Conservation (phyloP, 2,113 vertebrate genomes). For the Mus pahari region DNA sequence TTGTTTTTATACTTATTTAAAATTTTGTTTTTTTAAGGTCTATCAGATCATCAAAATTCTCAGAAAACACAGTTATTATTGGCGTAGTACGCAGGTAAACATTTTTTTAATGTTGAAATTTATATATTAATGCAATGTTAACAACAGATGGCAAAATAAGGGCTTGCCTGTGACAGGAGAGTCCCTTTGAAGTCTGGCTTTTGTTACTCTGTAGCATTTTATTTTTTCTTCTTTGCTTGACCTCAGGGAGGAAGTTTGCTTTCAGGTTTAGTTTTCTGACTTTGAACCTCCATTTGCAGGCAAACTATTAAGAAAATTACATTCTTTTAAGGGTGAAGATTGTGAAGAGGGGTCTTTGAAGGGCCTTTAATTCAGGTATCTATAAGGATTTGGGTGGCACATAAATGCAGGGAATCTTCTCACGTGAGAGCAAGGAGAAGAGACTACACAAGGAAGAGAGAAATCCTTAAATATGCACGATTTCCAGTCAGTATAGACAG, state of each 20-base stretch:
- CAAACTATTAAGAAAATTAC: neutral
- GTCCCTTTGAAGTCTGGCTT: neutral
- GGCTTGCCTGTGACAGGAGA: neutral
- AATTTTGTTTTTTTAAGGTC: constrained; percentile 89
- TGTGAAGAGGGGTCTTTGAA: neutral
- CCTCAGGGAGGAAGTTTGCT: neutral
- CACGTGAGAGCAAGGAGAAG: neutral
- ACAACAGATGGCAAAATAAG: neutral
- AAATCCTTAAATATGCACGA: neutral
- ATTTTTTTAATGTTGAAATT: constrained; percentile 33
- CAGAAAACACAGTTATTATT: constrained; percentile 97
- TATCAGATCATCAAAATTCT: constrained; percentile 93
- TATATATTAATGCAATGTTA: constrained; percentile 22
- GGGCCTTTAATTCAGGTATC: neutral
- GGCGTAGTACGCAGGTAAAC: constrained; percentile 95
- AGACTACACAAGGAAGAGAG: neutral
- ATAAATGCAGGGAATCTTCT: neutral
- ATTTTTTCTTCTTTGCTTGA: constrained; percentile 1
- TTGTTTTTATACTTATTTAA: constrained; percentile 54
- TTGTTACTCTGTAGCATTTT: neutral
- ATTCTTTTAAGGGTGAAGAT: neutral
- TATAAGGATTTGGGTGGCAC: neutral
- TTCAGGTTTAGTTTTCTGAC: neutral
- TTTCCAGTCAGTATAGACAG: neutral
- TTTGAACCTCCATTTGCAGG: neutral